A percentile compares a stretch with the other conserved stretches of the same genome.
phyloP scores from a whole-genome alignment of 2,888 invertebrate genomes.

The Epinotia demarniana region DNA sequence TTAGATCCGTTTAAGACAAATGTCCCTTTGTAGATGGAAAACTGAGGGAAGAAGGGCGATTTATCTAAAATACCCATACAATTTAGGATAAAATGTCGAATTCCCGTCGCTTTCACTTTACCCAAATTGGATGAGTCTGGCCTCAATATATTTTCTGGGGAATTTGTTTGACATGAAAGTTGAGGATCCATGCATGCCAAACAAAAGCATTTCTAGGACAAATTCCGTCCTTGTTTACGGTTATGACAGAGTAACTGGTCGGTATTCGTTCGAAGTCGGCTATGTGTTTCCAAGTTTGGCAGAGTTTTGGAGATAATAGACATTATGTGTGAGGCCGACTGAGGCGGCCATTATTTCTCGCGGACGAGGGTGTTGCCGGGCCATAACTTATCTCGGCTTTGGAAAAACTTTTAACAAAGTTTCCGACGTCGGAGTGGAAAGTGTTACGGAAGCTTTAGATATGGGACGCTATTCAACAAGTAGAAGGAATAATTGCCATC shows the following conservation, averaged over 20 bases:
- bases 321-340: slow-evolving; percentile 56
- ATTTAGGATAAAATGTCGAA: slow-evolving; percentile 78
- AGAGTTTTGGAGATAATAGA: slow-evolving; percentile 61
- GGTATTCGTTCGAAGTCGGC: slow-evolving; percentile 59
- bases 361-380: slow-evolving; percentile 47
- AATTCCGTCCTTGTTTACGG: slow-evolving; percentile 74
- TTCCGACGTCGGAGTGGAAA: slow-evolving; percentile 32
- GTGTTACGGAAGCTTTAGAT: slow-evolving; percentile 33
- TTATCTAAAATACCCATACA: slow-evolving; percentile 82
- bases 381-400: slow-evolving; percentile 49
- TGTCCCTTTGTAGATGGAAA: slow-evolving; percentile 76
- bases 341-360: slow-evolving; percentile 49
- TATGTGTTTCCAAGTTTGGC: slow-evolving; percentile 60
- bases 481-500: slow-evolving; percentile 20
- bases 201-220: slow-evolving; percentile 75
- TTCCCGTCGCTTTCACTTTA: slow-evolving; percentile 78
- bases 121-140: slow-evolving; percentile 80
- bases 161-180: slow-evolving; percentile 80
- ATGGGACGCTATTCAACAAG: slow-evolving; percentile 35
- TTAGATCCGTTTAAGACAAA: slow-evolving; percentile 76
- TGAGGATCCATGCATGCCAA: slow-evolving; percentile 65
- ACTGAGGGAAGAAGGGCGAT: slow-evolving; percentile 75
- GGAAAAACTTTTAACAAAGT: slow-evolving; percentile 46
- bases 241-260: slow-evolving; percentile 68
- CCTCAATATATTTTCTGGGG: slow-evolving; percentile 72